These are phyloP conservation scores for Cheilosia scutellata DNA, from an alignment of 2,888 invertebrate genomes.

Conservation along the genomic window DNA sequence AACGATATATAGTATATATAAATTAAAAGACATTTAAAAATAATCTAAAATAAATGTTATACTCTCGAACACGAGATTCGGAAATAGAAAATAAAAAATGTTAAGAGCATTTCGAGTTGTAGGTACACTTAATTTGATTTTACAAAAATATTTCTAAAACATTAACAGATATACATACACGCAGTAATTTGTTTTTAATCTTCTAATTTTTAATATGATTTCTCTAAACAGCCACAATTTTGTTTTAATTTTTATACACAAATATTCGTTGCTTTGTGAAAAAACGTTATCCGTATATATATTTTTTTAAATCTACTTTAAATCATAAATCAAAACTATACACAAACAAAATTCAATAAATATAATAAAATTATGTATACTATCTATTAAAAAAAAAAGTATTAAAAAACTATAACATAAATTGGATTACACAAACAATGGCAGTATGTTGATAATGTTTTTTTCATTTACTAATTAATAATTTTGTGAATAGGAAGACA, in stretches of 20 bases:
- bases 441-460: slow-evolving; percentile 63
- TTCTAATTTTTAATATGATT: slow-evolving; percentile 46
- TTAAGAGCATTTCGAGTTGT: slow-evolving; percentile 36
- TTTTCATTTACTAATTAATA: slow-evolving; percentile 13
- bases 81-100: slow-evolving; percentile 15
- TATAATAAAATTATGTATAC: slow-evolving; percentile 55
- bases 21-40: slow-evolving; percentile 39
- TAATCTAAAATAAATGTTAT: slow-evolving; percentile 26
- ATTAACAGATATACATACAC: slow-evolving; percentile 29
- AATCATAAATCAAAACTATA: slow-evolving; percentile 47
- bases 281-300: background rate
- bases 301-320: slow-evolving; percentile 29
- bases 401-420: slow-evolving; percentile 34
- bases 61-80: background rate
- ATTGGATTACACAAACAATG: slow-evolving; percentile 72
- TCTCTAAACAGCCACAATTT: slow-evolving; percentile 74
- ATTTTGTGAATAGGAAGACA: slow-evolving; percentile 68
- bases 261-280: slow-evolving; percentile 17
- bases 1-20: slow-evolving; percentile 41
- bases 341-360: slow-evolving; percentile 66
- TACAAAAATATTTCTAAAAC: slow-evolving; percentile 44
- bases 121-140: slow-evolving; percentile 13
- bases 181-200: slow-evolving; percentile 7
- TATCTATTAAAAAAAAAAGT: slow-evolving; percentile 5
- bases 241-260: slow-evolving; percentile 37